Conservation (phyloP, 2,888 invertebrate genomes). For the Tromatobia lineatoria region DNA sequence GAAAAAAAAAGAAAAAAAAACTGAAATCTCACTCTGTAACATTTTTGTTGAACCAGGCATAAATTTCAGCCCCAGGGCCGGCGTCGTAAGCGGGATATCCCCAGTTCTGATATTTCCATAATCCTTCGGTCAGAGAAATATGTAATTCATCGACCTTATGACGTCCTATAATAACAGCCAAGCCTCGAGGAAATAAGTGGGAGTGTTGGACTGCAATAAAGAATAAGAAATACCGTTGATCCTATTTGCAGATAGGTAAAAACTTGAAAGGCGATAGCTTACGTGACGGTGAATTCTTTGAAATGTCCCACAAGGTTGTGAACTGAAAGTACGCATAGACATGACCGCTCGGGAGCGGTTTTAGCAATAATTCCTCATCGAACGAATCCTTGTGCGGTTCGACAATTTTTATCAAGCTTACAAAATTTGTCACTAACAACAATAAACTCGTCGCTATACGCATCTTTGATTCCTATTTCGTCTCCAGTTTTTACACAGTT, state of each 20-base stretch:
- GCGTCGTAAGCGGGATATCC: conserved; percentile 96
- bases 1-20: no score
- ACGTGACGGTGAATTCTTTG: conserved; percentile 77
- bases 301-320: conserved; percentile 90
- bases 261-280: conserved; percentile 67
- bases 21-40: conserved; percentile 77
- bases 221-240: neutral
- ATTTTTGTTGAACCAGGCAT: conserved; percentile 93
- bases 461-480: conserved; percentile 24
- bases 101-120: conserved; percentile 98
- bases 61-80: conserved; percentile 97
- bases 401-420: conserved; percentile 32
- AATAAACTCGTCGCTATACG: no score
- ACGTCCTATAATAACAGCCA: conserved; percentile 94
- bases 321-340: conserved; percentile 97
- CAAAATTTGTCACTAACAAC: conserved; percentile 20
- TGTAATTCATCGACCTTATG: conserved; percentile 96
- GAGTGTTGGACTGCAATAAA: conserved; percentile 91
- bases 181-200: conserved; percentile 94
- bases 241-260: neutral
- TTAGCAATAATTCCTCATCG: conserved; percentile 95
- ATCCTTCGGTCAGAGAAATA: conserved; percentile 95
- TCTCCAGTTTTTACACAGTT: neutral
- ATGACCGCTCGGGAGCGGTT: conserved; percentile 93
- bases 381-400: conserved; percentile 89